A percentile compares a stretch with the other conserved stretches of the same genome.
Evolutionary conservation across 2,113 vertebrate genomes (phyloP).

Genomic region (Microcebus lehilahytsara): DNA sequence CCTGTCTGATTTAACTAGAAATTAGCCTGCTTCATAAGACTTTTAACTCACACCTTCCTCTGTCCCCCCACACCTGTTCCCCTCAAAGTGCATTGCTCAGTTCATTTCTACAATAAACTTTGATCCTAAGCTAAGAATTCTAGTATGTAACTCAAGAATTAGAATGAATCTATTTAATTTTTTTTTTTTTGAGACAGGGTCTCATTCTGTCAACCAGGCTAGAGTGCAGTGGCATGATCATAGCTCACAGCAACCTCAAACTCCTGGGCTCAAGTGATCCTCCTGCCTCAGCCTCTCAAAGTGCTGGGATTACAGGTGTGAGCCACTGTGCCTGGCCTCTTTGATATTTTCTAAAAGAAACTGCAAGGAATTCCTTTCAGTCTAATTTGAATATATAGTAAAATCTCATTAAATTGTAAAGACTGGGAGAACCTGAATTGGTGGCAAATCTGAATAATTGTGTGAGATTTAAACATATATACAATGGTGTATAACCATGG

Average conservation of each 20-base stretch:
- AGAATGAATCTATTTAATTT: constrained; percentile 13
- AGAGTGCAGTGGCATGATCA: too few species aligned
- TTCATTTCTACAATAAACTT: constrained; percentile 21
- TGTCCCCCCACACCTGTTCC: neutral
- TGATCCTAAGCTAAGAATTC: constrained; percentile 25
- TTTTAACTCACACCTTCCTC: neutral
- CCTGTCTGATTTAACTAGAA: neutral
- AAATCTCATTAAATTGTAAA: constrained; percentile 45
- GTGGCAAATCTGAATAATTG: neutral
- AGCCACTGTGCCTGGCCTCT: neutral
- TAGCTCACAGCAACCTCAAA: too few species aligned
- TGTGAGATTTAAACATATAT: constrained; percentile 11
- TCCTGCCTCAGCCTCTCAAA: too few species aligned
- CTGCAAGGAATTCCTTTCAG: constrained; percentile 41
- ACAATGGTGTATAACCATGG: neutral
- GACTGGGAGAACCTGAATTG: constrained; percentile 30
- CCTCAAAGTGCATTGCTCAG: constrained; percentile 15
- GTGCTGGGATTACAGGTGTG: too few species aligned
- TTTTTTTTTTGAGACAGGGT: too few species aligned
- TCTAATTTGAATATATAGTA: constrained; percentile 34
- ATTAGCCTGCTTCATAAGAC: neutral
- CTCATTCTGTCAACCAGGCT: too few species aligned
- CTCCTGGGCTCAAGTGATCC: too few species aligned
- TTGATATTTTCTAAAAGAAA: constrained; percentile 57
- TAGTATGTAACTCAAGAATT: constrained; percentile 35